Evolutionary conservation across 64 coral and sea anemone species (phyloP), one percentile per base, ranked within the genome.

Genomic region (Cladopsammia gracilis): DNA sequence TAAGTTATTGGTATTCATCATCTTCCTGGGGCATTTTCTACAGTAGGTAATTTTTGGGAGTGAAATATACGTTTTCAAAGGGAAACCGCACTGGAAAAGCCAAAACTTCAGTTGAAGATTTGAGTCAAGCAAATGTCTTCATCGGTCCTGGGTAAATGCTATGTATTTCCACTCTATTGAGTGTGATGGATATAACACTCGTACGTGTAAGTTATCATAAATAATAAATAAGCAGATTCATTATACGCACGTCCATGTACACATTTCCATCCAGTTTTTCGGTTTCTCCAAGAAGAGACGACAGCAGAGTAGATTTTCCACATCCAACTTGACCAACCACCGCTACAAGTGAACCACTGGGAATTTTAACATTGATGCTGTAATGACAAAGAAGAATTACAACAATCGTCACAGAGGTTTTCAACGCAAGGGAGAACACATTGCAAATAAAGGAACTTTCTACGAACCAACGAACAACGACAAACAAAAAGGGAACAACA

Each of bases 291-390:
- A 93, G 91, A 49, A 93, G 74, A 42, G 91, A 68, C 2, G 91
- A 93, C 10, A 93, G 91, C 62, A 93, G 70, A 18, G 91, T 93
- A n/a, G 91, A 93, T 58, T 93, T 93, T 48, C 91, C 91, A 71
- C 84, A 93, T 16, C 91, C 91, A 56, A 93, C 91, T 25, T 93
- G 84, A 78, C 91, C 91, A 34, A 93, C 91, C 16, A 93, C 91
- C 13, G 85, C 91, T 1, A 93, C 91, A 20, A 93, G 74, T 16
- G 91, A 93, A 19, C 91, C 91, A 50, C 42, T 93, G 42, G 84
- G 75, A 25, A 93, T 93, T 42, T 93, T 93, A 25, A 93, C 16
- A 70, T 88, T 93, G 51, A 93, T 88, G 23, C 91, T 93, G 71
- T 1, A 72, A 53, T 73, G 20, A 65, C 64, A 43, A 64, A 49